phyloP scores from a whole-genome alignment of 92 coral and sea anemone genomes.

The Isaurus tuberculatus region DNA sequence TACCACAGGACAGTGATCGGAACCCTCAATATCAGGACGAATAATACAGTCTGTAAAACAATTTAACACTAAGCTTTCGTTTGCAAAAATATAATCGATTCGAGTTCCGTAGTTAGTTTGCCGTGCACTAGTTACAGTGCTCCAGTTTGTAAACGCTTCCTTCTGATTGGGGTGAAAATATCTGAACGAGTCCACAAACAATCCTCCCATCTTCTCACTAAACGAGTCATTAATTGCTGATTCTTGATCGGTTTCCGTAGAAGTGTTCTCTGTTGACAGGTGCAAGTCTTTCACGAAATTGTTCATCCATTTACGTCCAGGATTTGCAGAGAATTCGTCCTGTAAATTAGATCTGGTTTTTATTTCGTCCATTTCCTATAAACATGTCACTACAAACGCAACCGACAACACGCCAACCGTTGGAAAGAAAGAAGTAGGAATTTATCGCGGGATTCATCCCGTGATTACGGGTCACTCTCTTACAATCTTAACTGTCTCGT shows the following conservation, averaged over 20 bases:
- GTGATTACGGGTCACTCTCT: too few species aligned
- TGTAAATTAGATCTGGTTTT: constrained; percentile 9
- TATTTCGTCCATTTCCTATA: too few species aligned
- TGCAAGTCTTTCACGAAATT: constrained; percentile 59
- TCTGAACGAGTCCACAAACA: constrained; percentile 83
- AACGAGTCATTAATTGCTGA: neutral
- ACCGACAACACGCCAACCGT: neutral
- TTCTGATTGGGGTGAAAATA: constrained; percentile 80
- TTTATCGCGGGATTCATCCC: too few species aligned
- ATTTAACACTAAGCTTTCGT: constrained; percentile 56
- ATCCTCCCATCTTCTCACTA: constrained; percentile 37
- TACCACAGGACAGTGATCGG: constrained; percentile 98
- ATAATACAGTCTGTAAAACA: constrained; percentile 81
- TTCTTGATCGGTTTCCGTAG: neutral
- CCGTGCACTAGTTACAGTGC: constrained; percentile 91
- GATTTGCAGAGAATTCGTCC: constrained; percentile 79
- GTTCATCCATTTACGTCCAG: constrained; percentile 91
- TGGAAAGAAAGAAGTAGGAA: too few species aligned
- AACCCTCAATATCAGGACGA: constrained; percentile 89
- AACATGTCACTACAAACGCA: neutral
- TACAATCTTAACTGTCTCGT: too few species aligned
- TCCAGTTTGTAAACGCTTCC: constrained; percentile 95
- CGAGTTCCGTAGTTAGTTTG: constrained; percentile 97
- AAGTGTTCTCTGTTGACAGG: neutral
- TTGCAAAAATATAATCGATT: constrained; percentile 92